phyloP scores from a whole-genome alignment of 2,113 vertebrate genomes.

The Hystrix cristata region DNA sequence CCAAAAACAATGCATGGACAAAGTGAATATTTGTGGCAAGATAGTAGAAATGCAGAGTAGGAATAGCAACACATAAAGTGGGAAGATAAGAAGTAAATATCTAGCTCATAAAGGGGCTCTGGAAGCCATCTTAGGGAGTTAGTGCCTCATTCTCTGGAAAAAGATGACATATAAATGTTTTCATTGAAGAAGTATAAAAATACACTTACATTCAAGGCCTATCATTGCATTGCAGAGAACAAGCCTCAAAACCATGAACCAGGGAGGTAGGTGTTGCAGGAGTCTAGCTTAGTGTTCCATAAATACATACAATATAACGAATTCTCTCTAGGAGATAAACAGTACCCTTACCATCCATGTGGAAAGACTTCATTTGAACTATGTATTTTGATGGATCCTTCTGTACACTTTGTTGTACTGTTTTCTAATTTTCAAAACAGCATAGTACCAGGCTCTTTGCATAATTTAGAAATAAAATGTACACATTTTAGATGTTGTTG shows the following conservation, averaged over 20 bases:
- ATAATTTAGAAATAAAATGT: conserved; percentile 26
- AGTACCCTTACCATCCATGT: background rate
- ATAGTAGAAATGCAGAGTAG: background rate
- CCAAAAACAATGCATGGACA: background rate
- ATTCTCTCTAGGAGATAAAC: background rate
- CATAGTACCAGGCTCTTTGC: background rate
- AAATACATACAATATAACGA: background rate
- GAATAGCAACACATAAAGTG: background rate
- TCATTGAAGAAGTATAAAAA: background rate
- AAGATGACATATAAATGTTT: background rate
- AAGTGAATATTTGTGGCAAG: background rate
- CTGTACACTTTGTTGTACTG: background rate
- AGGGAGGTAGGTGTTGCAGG: background rate
- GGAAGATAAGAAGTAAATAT: background rate
- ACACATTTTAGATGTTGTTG: background rate
- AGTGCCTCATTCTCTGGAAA: background rate
- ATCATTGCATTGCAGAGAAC: background rate
- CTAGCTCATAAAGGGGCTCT: background rate
- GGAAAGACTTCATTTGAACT: background rate
- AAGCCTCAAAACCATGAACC: background rate
- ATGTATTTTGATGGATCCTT: background rate
- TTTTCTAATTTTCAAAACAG: background rate
- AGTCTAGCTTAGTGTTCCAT: background rate
- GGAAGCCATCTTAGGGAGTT: background rate
- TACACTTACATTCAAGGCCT: background rate